phyloP scores from a whole-genome alignment of 2,113 vertebrate species.

The Neodontobutis hainanensis region DNA sequence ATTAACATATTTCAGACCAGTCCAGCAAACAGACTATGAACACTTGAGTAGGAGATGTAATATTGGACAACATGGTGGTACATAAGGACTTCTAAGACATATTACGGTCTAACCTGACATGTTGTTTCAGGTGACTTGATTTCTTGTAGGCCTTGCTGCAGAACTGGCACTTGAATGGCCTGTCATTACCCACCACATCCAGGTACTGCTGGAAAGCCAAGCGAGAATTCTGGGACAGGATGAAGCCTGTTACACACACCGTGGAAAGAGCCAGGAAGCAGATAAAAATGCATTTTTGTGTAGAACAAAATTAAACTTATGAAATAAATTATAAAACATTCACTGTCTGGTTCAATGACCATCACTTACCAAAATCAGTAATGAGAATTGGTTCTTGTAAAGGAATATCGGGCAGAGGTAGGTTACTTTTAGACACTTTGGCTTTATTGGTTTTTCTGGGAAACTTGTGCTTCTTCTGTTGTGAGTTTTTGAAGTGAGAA shows the following conservation, averaged over 20 bases:
- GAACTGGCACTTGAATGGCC: conserved; percentile 95
- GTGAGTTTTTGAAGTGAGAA: conserved; percentile 94
- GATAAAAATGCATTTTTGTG: no score
- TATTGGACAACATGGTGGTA: not conserved
- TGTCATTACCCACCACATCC: conserved; percentile 88
- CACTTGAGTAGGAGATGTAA: not conserved
- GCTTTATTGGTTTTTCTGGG: conserved; percentile 88
- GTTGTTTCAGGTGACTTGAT: conserved; percentile 97
- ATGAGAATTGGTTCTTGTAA: conserved; percentile 99
- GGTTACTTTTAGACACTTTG: conserved; percentile 84
- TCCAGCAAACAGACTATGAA: not conserved
- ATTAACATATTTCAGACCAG: not conserved
- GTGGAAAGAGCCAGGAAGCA: not conserved
- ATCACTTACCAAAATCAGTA: conserved; percentile 90
- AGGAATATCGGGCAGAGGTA: conserved; percentile 90
- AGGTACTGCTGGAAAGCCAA: conserved; percentile 91
- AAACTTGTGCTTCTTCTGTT: conserved; percentile 90
- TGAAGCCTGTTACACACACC: conserved; percentile 82
- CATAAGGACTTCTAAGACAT: not conserved
- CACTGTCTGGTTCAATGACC: not conserved
- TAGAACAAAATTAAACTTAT: not conserved
- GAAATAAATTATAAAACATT: not conserved
- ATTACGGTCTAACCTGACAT: conserved; percentile 86
- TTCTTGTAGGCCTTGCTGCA: conserved; percentile 98
- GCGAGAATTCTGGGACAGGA: conserved; percentile 88